Base-by-base conservation (phyloP, 2,888 invertebrate genomes). In the Maniola hyperantus region DNA sequence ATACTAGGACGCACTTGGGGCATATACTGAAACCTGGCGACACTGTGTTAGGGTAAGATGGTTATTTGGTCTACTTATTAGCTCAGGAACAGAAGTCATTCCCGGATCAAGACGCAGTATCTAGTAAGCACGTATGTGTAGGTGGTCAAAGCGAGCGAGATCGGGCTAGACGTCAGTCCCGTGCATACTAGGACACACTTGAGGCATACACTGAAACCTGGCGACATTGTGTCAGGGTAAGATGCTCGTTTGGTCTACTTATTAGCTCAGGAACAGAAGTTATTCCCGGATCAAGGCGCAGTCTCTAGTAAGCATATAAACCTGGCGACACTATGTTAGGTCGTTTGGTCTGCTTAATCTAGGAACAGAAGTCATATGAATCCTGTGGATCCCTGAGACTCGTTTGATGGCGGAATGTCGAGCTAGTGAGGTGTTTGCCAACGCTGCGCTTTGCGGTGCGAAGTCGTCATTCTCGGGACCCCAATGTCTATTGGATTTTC, bases 11-110 rank as follows among this genome's bases (percentile, higher is more conserved):
- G 1, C 99, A 99, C 92, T 92, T 99, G 57, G 99, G 99, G 0
- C 97, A 98, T 83, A 87, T 99, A 71, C 92, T 99, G 55, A 97
- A 97, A 80, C 96, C 97, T 53, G 99, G 99, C 7, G 99, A 99
- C 85, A 95, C 96, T 1, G 99, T 96, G 36, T 86, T 99, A 72
- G 99, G 99, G 95, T 98, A 94, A 90, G 83, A 7, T 11, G 10
- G 26, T n/a, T 11, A 8, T 20, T 51, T 51, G 11, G 8, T 48
- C 7, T 1, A 7, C 7, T 48, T 6, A 6, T 48, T 6, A 6
- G 15, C 4, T 13, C 0, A 46, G 5, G 6, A 15, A 46, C n/a
- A 34, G 34, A 6, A 34, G 34, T 34, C 6, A 34, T 34, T 2
- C 26, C n/a, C n/a, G n/a, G n/a, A n/a, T 34, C 6, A 34, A 26